Conservation (phyloP, 35 echinoderm and acorn worm genomes). For the Nesometra sesokonis region DNA sequence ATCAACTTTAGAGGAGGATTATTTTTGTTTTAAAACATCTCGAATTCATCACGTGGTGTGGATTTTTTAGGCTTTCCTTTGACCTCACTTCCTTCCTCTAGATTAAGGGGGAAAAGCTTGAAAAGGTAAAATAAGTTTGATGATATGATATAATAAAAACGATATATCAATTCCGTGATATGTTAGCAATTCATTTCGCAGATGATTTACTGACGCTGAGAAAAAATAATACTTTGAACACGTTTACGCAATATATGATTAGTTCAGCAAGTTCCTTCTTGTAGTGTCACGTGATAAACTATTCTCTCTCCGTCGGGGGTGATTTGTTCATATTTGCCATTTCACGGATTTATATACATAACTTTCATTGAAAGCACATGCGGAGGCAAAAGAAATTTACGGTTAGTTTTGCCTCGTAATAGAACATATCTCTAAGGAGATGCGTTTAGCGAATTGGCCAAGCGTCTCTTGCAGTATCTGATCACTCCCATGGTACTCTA, state of each 20-base stretch:
- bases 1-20: background rate
- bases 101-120: background rate
- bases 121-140: background rate
- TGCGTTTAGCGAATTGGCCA: background rate
- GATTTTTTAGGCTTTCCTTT: background rate
- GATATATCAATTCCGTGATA: no score
- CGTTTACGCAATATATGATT: background rate
- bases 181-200: background rate
- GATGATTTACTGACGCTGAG: background rate
- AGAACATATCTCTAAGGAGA: background rate
- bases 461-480: background rate
- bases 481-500: background rate
- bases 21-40: background rate
- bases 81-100: background rate
- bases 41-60: background rate
- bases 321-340: background rate
- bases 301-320: background rate
- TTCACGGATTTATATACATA: background rate
- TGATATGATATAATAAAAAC: background rate
- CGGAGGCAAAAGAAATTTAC: background rate
- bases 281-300: background rate
- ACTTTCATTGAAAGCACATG: background rate
- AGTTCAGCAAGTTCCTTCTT: background rate
- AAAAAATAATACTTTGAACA: background rate
- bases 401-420: background rate